Base-by-base conservation (phyloP, 2,888 invertebrate species). In the Molorchus minor region DNA sequence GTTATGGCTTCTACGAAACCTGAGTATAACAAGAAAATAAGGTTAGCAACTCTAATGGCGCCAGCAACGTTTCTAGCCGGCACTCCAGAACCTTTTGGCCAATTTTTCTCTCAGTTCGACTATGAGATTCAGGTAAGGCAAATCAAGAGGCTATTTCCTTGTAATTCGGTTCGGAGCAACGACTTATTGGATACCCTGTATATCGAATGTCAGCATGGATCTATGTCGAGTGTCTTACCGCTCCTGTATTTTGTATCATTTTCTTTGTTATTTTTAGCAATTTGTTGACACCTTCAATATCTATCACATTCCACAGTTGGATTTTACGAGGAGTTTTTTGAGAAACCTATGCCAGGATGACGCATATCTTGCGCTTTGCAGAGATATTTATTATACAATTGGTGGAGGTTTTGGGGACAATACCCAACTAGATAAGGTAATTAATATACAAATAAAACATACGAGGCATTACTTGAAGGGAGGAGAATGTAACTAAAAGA, bases 21-120 rank as follows among this genome's bases (percentile, higher is more conserved):
- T 0, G 84, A 84, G 17, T 88, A 88, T 66, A 87, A 87, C 72
- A 71, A 79, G 0, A 89, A 88, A 75, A 83, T 90, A 2, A 80
- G 82, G 44, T 81, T 85, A 0, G 86, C 87, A 85, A 85, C 86
- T 62, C 85, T 86, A 0, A 71, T 89, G 58, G 89, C 88, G 0
- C 89, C 90, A 4, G 41, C 49, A 3, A 51, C 30, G 19, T 33
- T 47, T 15, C 20, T 56, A 13, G 8, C 21, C 5, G 43, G 46
- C 12, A 51, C 33, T 8, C 51, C 56, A 36, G 25, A 49, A n/a
- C 38, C 30, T 2, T 2, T 56, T 5, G 8, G 36, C n/a, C 13
- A 41, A 21, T 16, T 56, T 20, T 2, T 51, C 8, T 25, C 49
- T 5, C 40, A 51, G n/a, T 16, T 16, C 12, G 25, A 21, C 0